Base-by-base conservation (phyloP, 2,888 invertebrate species). In the Pardosa pseudoannulata region DNA sequence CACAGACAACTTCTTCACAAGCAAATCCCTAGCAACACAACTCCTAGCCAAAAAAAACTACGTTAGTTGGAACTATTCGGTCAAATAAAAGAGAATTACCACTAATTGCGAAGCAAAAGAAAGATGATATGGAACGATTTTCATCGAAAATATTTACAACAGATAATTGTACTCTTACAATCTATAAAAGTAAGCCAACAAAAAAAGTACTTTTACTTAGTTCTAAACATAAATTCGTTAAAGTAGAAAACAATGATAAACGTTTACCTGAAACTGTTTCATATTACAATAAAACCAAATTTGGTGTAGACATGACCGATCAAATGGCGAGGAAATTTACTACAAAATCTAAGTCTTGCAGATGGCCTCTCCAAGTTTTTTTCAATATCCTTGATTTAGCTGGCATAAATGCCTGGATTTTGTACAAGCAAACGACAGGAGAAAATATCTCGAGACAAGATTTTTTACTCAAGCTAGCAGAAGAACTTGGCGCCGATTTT, bases 151-250 rank as follows among this genome's bases (percentile, higher is more conserved):
- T 62, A 6, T 62, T 9, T 36, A 36, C 3, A 62, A 5, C 28
- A 27, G 27, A 62, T 62, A 19, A 50, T 56, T 73, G 73, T 73
- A 56, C 27, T 32, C 73, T 56, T 56, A 73, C 27, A 62, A 56
- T 73, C 9, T 36, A 19, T 32, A 11, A 23, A 73, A 73, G 19
- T 19, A 5, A 56, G 27, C 29, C 19, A 29, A 28, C 50, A 13
- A 56, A 36, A 56, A 19, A 62, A 73, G 56, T 31, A 23, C 19
- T 23, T 29, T 73, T 73, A 56, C 32, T 31, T 28, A 32, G 73
- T 23, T 72, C 31, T 6, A 27, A 72, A 11, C 41, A 71, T n/a
- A 72, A 29, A 29, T 72, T 16, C 28, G n/a, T 29, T 28, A 46
- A 7, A 70, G 11, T 70, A 29, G 65, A 70, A 70, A 70, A 70